Evolutionary conservation across 2,888 invertebrate species (phyloP).

Genomic region (Willowsia nigromaculata): DNA sequence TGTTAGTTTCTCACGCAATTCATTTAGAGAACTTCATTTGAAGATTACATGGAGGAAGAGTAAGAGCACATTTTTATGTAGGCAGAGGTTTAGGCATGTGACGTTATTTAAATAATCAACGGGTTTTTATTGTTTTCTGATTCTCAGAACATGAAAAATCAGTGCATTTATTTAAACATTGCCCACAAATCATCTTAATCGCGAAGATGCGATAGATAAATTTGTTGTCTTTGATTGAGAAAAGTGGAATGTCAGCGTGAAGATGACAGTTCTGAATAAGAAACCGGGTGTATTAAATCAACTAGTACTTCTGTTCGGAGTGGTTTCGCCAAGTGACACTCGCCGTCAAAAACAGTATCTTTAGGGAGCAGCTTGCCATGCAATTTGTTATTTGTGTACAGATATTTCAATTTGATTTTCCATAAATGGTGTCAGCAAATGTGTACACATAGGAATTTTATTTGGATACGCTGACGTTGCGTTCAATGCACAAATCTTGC

Average conservation of each 20-base stretch:
- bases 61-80: neutral
- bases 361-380: neutral
- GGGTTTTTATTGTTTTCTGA: neutral
- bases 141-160: neutral
- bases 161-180: neutral
- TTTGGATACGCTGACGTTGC: constrained; percentile 17
- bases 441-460: neutral
- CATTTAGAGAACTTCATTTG: neutral
- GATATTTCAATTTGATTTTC: constrained; percentile 34
- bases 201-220: neutral
- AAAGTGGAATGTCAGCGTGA: constrained; percentile 15
- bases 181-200: neutral
- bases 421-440: constrained; percentile 31
- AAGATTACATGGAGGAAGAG: neutral
- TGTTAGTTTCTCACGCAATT: constrained; percentile 7
- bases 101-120: neutral
- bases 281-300: constrained; percentile 11
- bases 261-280: constrained; percentile 7
- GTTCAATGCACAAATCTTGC: neutral
- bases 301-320: neutral
- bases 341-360: neutral
- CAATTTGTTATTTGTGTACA: constrained; percentile 15
- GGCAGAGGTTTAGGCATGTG: neutral
- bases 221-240: neutral
- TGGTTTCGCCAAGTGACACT: neutral